Evolutionary conservation across 2,888 invertebrate species (phyloP).

Genomic region (Acanthosepion lycidas): DNA sequence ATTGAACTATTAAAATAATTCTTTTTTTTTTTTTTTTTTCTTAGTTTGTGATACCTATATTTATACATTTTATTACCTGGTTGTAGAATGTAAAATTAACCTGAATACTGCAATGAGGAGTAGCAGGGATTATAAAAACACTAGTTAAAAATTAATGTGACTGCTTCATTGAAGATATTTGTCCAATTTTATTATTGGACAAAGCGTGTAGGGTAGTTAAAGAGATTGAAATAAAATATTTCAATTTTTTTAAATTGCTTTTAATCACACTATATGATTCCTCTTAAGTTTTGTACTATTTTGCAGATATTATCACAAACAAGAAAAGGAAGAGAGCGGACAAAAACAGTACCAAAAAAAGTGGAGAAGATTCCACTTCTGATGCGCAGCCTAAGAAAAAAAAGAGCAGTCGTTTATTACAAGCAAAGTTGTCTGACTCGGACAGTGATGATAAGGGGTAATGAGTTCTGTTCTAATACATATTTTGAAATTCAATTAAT

Average conservation of each 20-base stretch:
- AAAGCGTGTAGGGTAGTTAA: no score
- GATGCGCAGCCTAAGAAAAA: constrained; percentile 56
- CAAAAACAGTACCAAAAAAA: constrained; percentile 45
- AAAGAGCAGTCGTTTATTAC: constrained; percentile 57
- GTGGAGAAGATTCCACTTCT: constrained; percentile 54
- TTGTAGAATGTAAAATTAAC: no score
- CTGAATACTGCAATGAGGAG: no score
- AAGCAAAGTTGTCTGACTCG: constrained; percentile 63
- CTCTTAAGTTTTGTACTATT: background rate
- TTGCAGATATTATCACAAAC: constrained; percentile 34
- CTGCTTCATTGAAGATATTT: no score
- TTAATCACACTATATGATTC: background rate
- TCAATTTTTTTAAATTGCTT: background rate
- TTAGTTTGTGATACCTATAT: no score
- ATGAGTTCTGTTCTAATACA: background rate
- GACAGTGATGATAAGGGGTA: constrained; percentile 53
- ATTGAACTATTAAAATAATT: no score
- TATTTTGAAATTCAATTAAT: no score
- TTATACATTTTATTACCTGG: no score
- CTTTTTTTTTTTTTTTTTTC: no score
- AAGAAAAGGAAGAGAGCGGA: constrained; percentile 38
- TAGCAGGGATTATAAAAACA: no score
- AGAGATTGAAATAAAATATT: background rate
- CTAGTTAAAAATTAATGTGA: no score
- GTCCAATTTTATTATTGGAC: no score